Percentiles rank a stretch among this genome's conserved stretches.
phyloP scores from a whole-genome alignment of 1,140 invertebrate genomes.

The Aricia agestis region DNA sequence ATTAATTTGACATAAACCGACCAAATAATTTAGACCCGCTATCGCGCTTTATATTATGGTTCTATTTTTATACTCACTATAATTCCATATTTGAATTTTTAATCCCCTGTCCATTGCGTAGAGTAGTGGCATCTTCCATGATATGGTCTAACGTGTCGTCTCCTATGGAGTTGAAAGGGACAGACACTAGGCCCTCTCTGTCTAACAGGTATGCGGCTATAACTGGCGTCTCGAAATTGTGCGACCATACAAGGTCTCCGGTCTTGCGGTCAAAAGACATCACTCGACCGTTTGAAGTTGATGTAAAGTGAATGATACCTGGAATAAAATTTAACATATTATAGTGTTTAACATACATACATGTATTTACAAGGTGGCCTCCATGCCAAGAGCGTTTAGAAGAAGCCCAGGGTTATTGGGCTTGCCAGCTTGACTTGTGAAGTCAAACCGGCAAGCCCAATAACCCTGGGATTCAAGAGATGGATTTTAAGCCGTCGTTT shows the following conservation, averaged over 20 bases:
- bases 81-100: constrained; percentile 82
- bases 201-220: constrained; percentile 92
- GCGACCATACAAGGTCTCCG: constrained; percentile 90
- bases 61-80: constrained; percentile 78
- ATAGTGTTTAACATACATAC: too few relatives aligned
- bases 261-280: constrained; percentile 86
- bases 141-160: constrained; percentile 89
- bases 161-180: constrained; percentile 94
- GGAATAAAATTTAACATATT: constrained; percentile 31
- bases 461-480: too few relatives aligned
- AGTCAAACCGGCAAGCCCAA: too few relatives aligned
- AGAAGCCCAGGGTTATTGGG: too few relatives aligned
- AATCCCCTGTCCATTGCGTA: constrained; percentile 77
- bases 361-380: background rate
- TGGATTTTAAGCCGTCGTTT: too few relatives aligned
- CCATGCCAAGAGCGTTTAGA: too few relatives aligned
- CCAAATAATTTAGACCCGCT: too few relatives aligned
- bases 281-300: constrained; percentile 90
- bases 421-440: too few relatives aligned
- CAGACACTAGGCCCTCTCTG: constrained; percentile 85
- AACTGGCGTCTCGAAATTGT: constrained; percentile 91
- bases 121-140: constrained; percentile 78
- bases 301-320: constrained; percentile 93
- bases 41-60: too few relatives aligned
- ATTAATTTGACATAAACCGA: too few relatives aligned